Evolutionary conservation across 2,888 invertebrate species (phyloP).

Genomic region (Thumatha senex): DNA sequence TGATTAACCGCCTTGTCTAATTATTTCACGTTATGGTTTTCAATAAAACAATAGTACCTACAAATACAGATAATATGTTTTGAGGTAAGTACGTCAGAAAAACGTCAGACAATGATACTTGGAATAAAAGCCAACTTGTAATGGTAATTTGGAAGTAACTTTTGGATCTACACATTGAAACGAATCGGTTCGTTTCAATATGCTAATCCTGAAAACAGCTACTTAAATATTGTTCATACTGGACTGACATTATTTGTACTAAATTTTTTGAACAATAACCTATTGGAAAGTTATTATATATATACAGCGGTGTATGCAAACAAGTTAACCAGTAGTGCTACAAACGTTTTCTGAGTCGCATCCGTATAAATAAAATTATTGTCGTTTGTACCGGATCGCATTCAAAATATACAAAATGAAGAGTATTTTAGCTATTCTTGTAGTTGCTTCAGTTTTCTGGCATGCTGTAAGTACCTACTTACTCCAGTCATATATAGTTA

Average conservation of each 20-base stretch:
- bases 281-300: conserved; percentile 16
- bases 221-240: conserved; percentile 14
- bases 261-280: conserved; percentile 5
- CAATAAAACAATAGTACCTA: too few relatives aligned
- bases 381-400: too few relatives aligned
- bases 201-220: conserved; percentile 12
- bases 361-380: neutral
- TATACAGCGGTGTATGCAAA: conserved; percentile 10
- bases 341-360: neutral
- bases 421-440: conserved; percentile 11
- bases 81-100: neutral
- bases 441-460: conserved; percentile 17
- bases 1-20: too few relatives aligned
- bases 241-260: conserved; percentile 11
- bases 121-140: too few relatives aligned
- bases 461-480: conserved; percentile 26
- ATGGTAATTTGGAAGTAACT: conserved; percentile 9
- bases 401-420: conserved; percentile 20
- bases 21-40: too few relatives aligned
- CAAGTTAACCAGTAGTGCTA: conserved; percentile 10
- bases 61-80: neutral
- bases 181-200: too few relatives aligned
- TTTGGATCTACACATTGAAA: too few relatives aligned
- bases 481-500: too few relatives aligned
- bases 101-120: neutral